phyloP scores from a whole-genome alignment of 2,888 invertebrate genomes.

The Drosophila anomelani region DNA sequence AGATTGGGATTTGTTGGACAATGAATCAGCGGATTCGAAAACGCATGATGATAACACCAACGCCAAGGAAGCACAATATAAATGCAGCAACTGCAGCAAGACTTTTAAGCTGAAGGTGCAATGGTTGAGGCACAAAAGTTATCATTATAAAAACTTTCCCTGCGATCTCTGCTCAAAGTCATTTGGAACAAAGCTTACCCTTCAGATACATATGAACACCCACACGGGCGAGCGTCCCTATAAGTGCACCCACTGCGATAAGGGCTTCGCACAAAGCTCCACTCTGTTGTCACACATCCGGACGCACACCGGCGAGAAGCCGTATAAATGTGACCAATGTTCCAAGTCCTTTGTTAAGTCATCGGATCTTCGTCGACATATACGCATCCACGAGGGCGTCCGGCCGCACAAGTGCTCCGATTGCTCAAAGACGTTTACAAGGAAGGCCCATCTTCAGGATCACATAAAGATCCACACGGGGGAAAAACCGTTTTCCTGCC shows the following conservation, averaged over 20 bases:
- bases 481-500: not conserved
- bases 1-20: not conserved
- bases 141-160: not conserved
- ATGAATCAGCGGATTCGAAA: not conserved
- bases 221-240: slow-evolving; percentile 9
- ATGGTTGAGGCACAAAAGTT: not conserved
- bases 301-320: slow-evolving; percentile 18
- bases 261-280: not conserved
- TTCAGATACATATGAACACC: not conserved
- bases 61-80: not conserved
- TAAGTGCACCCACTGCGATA: slow-evolving; percentile 3
- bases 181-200: not conserved
- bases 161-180: not conserved
- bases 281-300: slow-evolving; percentile 5
- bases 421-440: slow-evolving; percentile 3
- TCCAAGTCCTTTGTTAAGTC: slow-evolving; percentile 2
- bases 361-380: slow-evolving; percentile 1
- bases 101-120: not conserved
- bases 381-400: slow-evolving; percentile 12
- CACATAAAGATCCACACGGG: slow-evolving; percentile 1
- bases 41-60: not conserved
- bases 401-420: slow-evolving; percentile 14
- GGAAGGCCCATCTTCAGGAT: slow-evolving; percentile 6
- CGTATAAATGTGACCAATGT: slow-evolving; percentile 8
- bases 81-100: not conserved